These are phyloP conservation scores for Labeo rohita DNA, from an alignment of 2,113 vertebrate genomes.

Conservation along the genomic window DNA sequence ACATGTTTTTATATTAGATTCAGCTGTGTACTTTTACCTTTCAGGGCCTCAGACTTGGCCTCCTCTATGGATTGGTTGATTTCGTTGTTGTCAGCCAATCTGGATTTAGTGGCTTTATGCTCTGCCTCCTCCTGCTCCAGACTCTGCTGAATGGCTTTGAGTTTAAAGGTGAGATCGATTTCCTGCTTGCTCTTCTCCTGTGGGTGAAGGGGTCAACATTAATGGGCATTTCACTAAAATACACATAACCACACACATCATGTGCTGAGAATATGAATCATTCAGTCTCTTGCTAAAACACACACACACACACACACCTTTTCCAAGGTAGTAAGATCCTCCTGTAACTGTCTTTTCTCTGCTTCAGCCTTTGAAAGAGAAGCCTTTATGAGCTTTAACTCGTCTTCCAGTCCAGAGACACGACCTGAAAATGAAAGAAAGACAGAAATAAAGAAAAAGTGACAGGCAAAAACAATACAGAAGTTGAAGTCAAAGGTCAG, in stretches of 20 bases:
- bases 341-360: slow-evolving; percentile 90
- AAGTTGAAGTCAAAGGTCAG: not conserved
- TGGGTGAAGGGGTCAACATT: slow-evolving; percentile 34
- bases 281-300: slow-evolving; percentile 10
- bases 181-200: slow-evolving; percentile 95
- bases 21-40: slow-evolving; percentile 73
- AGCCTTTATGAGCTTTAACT: slow-evolving; percentile 84
- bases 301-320: slow-evolving; percentile 78
- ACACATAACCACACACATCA: slow-evolving; percentile 13
- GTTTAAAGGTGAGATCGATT: slow-evolving; percentile 93
- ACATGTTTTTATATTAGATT: not conserved
- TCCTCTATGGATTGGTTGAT: slow-evolving; percentile 92
- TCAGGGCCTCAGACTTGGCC: slow-evolving; percentile 92
- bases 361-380: slow-evolving; percentile 77
- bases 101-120: slow-evolving; percentile 89
- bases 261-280: not conserved
- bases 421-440: slow-evolving; percentile 67
- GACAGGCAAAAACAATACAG: not conserved
- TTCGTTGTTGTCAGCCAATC: slow-evolving; percentile 88
- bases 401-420: slow-evolving; percentile 84
- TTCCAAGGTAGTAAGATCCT: slow-evolving; percentile 85
- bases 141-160: slow-evolving; percentile 91
- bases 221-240: not conserved
- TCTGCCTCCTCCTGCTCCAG: slow-evolving; percentile 93
- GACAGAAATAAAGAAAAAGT: not conserved